phyloP scores from a whole-genome alignment of 1,140 invertebrate species.

The Apocrypta bakeri region DNA sequence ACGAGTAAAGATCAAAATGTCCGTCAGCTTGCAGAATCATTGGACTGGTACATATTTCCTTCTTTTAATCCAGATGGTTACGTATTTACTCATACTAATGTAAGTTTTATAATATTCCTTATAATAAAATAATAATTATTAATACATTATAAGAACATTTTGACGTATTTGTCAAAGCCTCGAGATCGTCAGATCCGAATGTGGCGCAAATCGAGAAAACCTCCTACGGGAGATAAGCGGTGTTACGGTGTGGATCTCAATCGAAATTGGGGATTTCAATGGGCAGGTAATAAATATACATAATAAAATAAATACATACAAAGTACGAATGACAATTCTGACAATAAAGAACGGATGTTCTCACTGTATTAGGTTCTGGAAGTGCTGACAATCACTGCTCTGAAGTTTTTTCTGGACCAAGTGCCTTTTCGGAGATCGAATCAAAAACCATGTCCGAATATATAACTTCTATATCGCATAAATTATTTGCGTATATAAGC shows the following conservation, averaged over 20 bases:
- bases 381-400: conserved; percentile 80
- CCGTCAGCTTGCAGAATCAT: conserved; percentile 73
- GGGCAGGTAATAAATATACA: conserved; percentile 71
- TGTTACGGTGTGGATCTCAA: conserved; percentile 83
- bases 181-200: conserved; percentile 68
- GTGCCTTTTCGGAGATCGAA: conserved; percentile 84
- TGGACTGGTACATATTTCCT: conserved; percentile 84
- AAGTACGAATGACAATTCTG: too few relatives aligned
- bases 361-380: conserved; percentile 74
- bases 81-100: conserved; percentile 79
- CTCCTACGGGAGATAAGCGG: conserved; percentile 60
- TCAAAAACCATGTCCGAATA: conserved; percentile 77
- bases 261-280: conserved; percentile 83
- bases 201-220: conserved; percentile 83
- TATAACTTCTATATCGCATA: conserved; percentile 71
- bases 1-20: conserved; percentile 72
- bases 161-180: neutral
- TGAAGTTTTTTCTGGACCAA: conserved; percentile 81
- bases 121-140: too few relatives aligned
- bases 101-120: conserved; percentile 72
- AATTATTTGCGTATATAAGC: conserved; percentile 80
- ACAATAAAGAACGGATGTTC: too few relatives aligned
- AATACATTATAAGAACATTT: too few relatives aligned
- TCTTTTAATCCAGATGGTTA: conserved; percentile 87
- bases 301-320: neutral